phyloP scores from a whole-genome alignment of 2,113 vertebrate species.

The Cisticola juncidis region DNA sequence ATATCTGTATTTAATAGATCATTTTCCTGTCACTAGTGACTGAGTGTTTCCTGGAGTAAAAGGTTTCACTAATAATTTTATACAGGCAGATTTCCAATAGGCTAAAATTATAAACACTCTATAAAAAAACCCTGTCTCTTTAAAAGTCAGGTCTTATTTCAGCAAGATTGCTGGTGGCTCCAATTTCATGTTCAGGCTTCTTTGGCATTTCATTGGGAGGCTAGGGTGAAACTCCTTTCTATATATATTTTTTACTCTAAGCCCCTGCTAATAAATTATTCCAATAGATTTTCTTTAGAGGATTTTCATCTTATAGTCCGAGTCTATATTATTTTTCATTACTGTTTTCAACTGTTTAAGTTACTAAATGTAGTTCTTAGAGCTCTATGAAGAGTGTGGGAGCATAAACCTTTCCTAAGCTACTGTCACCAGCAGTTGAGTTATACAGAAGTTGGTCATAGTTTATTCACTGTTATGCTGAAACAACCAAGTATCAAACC shows the following conservation, averaged over 20 bases:
- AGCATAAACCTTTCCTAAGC: neutral
- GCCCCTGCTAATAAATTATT: slow-evolving; percentile 40
- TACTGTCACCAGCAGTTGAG: neutral
- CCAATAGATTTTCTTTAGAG: slow-evolving; percentile 39
- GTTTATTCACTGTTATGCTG: neutral
- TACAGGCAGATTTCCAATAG: neutral
- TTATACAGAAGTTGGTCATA: neutral
- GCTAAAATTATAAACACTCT: slow-evolving; percentile 34
- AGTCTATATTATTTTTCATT: neutral
- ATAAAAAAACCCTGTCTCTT: slow-evolving; percentile 39
- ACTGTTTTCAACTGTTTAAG: neutral
- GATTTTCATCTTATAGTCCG: neutral
- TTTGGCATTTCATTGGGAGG: slow-evolving; percentile 64
- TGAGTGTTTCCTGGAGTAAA: neutral
- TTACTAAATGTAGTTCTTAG: neutral
- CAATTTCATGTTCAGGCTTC: slow-evolving; percentile 55
- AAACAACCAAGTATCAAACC: neutral
- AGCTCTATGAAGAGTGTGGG: neutral
- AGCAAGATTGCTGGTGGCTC: slow-evolving; percentile 35
- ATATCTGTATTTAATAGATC: neutral
- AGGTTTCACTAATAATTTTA: neutral
- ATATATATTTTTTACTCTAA: slow-evolving; percentile 52
- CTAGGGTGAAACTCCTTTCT: slow-evolving; percentile 46
- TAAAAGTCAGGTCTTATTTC: slow-evolving; percentile 55
- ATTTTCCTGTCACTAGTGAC: neutral